Evolutionary conservation across 2,113 vertebrate species (phyloP).

Genomic region (Atractosteus spatula): DNA sequence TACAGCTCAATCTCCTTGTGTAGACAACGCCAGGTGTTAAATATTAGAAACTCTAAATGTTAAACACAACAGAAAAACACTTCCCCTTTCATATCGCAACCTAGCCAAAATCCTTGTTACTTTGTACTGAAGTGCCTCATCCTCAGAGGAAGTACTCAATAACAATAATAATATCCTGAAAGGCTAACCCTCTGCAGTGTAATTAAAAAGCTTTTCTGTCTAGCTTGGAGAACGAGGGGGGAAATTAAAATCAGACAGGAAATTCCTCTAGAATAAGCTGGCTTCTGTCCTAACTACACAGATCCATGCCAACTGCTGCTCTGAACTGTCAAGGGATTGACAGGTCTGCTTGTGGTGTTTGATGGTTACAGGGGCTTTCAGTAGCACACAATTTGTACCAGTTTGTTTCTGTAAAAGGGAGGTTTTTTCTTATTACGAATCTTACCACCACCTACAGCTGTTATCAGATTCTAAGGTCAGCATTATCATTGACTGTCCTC

Average conservation of each 20-base stretch:
- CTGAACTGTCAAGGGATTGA: conserved; percentile 43
- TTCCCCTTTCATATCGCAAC: conserved; percentile 52
- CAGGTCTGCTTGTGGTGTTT: conserved; percentile 28
- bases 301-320: conserved; percentile 71
- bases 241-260: conserved; percentile 82
- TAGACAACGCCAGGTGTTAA: conserved; percentile 60
- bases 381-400: conserved; percentile 27
- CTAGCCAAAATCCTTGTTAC: conserved; percentile 44
- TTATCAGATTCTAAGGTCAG: conserved; percentile 8
- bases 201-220: conserved; percentile 79
- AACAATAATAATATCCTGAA: conserved; percentile 85
- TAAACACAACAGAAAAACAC: conserved; percentile 37
- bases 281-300: conserved; percentile 80
- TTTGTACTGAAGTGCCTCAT: conserved; percentile 65
- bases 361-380: conserved; percentile 26
- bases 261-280: conserved; percentile 86
- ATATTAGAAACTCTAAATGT: conserved; percentile 42
- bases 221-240: conserved; percentile 55
- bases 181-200: conserved; percentile 70
- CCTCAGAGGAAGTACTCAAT: conserved; percentile 84
- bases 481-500: conserved; percentile 9
- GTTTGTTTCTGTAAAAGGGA: conserved; percentile 24
- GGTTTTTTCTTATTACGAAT: conserved; percentile 14
- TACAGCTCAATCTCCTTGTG: conserved; percentile 42
- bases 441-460: conserved; percentile 17